Conservation (phyloP, 2,113 vertebrate species). For the Heptranchias perlo region DNA sequence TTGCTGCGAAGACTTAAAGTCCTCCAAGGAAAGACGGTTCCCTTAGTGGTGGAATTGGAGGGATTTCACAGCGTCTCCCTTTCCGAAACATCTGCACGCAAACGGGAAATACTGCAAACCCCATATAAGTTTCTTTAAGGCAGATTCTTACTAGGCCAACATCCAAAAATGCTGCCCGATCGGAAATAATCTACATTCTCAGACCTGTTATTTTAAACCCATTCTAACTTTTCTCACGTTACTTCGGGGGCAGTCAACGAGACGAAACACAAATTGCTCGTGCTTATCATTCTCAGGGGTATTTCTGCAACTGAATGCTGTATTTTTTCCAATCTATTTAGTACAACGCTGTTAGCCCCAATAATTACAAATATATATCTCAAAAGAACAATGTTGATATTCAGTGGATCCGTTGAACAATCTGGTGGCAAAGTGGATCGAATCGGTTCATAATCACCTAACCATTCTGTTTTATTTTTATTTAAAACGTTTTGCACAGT, state of each 20-base stretch:
- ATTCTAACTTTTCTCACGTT: not conserved
- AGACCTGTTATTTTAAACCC: not conserved
- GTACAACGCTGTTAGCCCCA: not conserved
- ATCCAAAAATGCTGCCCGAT: not conserved
- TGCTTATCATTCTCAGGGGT: not conserved
- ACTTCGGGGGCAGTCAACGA: too few species aligned
- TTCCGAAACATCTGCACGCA: too few species aligned
- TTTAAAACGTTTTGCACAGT: too few species aligned
- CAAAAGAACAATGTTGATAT: not conserved
- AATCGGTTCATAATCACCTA: not conserved
- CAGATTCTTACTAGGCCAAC: not conserved
- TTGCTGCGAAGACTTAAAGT: too few species aligned
- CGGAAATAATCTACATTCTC: not conserved
- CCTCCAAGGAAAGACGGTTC: too few species aligned
- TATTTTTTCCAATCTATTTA: not conserved
- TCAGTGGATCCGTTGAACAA: not conserved
- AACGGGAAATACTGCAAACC: not conserved
- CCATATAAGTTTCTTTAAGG: not conserved
- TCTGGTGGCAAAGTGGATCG: not conserved
- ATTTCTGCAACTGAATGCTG: not conserved
- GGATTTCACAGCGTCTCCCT: not conserved
- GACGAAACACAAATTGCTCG: not conserved
- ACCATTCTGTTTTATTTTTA: not conserved
- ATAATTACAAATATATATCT: not conserved
- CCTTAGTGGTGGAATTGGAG: not conserved